phyloP scores from a whole-genome alignment of 2,113 vertebrate species.

The Balaeniceps rex region DNA sequence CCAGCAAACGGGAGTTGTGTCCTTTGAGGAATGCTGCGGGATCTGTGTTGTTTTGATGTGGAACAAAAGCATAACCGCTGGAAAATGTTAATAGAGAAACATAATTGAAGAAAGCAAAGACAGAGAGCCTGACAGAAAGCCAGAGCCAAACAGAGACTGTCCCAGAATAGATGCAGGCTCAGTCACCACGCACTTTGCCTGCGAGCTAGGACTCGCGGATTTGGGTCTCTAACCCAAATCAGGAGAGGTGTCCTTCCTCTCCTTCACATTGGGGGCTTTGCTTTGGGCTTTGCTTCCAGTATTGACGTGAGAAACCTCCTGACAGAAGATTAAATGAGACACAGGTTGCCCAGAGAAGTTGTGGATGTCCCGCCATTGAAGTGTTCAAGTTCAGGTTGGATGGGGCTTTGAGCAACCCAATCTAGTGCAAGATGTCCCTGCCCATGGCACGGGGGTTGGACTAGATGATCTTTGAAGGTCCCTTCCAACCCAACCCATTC shows the following conservation, averaged over 20 bases:
- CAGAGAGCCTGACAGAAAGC: not conserved
- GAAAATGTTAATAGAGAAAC: conserved; percentile 11
- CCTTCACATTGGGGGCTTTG: not conserved
- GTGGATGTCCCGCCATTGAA: not conserved
- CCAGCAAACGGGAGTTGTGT: not conserved
- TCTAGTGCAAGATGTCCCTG: not conserved
- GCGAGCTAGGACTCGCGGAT: rapidly evolving
- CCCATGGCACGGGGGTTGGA: not conserved
- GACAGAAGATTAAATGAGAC: not conserved
- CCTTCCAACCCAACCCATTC: not conserved
- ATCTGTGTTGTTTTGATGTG: conserved; percentile 6
- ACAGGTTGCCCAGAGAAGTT: not conserved
- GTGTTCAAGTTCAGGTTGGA: not conserved
- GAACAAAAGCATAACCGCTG: conserved; percentile 3
- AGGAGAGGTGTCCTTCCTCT: not conserved
- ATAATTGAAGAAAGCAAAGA: conserved; percentile 4
- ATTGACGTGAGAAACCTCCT: not conserved
- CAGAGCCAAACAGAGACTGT: not conserved
- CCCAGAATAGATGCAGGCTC: not conserved
- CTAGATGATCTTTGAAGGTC: not conserved
- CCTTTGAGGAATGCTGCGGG: not conserved
- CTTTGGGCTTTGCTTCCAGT: not conserved
- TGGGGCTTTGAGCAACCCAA: not conserved
- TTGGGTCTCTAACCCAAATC: not conserved
- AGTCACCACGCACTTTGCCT: not conserved